Percentiles rank a stretch among this genome's conserved stretches.
phyloP scores from a whole-genome alignment of 2,113 vertebrate genomes.

The Menidia beryllina region DNA sequence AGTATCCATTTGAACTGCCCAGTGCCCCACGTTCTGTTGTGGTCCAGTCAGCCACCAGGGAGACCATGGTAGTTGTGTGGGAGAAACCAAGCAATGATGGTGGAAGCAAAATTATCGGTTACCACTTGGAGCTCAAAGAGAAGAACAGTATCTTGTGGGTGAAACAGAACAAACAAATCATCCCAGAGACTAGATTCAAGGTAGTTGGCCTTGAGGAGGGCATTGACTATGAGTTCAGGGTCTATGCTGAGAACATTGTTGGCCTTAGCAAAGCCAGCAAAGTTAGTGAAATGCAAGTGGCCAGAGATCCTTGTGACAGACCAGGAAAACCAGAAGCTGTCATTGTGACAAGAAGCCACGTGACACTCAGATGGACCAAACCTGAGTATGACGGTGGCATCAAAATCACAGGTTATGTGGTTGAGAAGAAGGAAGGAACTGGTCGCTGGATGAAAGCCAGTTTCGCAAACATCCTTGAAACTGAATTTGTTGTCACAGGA shows the following conservation, averaged over 20 bases:
- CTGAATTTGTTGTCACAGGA: conserved; percentile 93
- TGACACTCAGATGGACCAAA: conserved; percentile 95
- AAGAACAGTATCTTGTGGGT: conserved; percentile 96
- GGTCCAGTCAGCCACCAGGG: conserved; percentile 87
- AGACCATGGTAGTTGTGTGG: conserved; percentile 95
- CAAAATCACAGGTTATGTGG: conserved; percentile 94
- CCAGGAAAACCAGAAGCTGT: conserved; percentile 94
- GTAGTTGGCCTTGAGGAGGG: conserved; percentile 92
- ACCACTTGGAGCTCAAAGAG: conserved; percentile 96
- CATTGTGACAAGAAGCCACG: conserved; percentile 92
- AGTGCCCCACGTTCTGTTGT: conserved; percentile 89
- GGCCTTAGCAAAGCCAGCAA: conserved; percentile 94
- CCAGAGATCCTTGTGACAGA: conserved; percentile 95
- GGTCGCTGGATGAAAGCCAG: conserved; percentile 99
- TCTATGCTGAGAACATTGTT: conserved; percentile 97
- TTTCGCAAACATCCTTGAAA: conserved; percentile 93
- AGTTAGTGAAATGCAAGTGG: conserved; percentile 90
- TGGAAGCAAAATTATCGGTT: conserved; percentile 94
- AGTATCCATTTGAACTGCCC: conserved; percentile 96
- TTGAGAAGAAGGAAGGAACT: conserved; percentile 93
- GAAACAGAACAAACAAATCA: conserved; percentile 93
- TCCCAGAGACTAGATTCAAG: conserved; percentile 93
- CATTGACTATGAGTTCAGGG: conserved; percentile 97
- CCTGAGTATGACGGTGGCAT: conserved; percentile 93
- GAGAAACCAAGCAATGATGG: conserved; percentile 93